A percentile compares a stretch with the other conserved stretches of the same genome.
These are phyloP conservation scores for Philonicus albiceps DNA, from an alignment of 2,888 invertebrate species.

Conservation along the genomic window DNA sequence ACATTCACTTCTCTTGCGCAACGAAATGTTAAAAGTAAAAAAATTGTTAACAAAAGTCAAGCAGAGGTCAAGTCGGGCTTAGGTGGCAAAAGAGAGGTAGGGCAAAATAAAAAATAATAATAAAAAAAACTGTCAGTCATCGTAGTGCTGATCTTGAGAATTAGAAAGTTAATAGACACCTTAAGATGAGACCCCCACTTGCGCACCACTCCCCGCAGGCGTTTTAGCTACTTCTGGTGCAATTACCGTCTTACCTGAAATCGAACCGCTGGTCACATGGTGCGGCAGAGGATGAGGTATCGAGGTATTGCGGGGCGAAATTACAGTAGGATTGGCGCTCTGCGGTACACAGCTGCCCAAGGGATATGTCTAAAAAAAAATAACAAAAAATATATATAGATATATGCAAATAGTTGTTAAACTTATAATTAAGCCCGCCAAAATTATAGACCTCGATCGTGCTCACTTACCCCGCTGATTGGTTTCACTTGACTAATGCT, in stretches of 20 bases:
- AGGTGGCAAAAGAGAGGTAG: not conserved
- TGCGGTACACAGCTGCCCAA: slow-evolving; percentile 32
- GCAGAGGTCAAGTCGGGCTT: not conserved
- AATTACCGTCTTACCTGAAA: slow-evolving; percentile 46
- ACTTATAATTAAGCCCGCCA: not conserved
- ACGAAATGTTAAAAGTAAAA: not conserved
- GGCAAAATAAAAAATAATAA: not conserved
- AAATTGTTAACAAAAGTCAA: not conserved
- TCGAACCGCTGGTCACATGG: slow-evolving; percentile 57
- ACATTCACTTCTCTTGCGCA: slow-evolving; percentile 8
- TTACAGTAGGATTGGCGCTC: slow-evolving; percentile 54
- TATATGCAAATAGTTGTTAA: too few species aligned
- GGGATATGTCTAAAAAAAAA: slow-evolving; percentile 28
- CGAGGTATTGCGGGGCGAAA: slow-evolving; percentile 62
- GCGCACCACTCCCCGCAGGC: not conserved
- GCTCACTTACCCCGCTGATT: slow-evolving; percentile 46
- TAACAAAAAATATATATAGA: not conserved
- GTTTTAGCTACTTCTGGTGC: not conserved
- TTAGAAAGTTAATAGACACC: slow-evolving; percentile 39
- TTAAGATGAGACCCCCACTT: not conserved
- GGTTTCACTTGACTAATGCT: slow-evolving; percentile 50
- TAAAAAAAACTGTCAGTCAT: not conserved
- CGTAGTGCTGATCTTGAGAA: slow-evolving; percentile 22
- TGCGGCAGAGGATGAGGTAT: slow-evolving; percentile 64
- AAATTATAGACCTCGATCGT: not conserved